Base-by-base conservation (phyloP, 2,888 invertebrate genomes). In the Orthosia cruda region DNA sequence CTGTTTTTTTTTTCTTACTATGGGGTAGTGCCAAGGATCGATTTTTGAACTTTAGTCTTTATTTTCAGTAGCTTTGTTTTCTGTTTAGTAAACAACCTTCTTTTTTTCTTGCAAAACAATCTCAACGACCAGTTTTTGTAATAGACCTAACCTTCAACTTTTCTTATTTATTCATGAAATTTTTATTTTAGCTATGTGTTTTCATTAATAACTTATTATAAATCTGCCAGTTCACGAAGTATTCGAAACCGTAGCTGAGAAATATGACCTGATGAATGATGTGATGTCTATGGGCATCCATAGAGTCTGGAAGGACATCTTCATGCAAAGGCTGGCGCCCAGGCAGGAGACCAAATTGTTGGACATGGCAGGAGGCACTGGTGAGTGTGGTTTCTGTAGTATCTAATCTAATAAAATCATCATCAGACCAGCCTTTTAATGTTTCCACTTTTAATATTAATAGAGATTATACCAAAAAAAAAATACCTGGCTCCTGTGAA, bases 351-450 rank as follows among this genome's bases (percentile, higher is more conserved):
- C 98, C 45, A 97, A 97, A 84, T 96, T 99, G 7, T 94, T 99
- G 20, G 99, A 99, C 95, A 99, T 99, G 89, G 99, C 99, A 63
- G 99, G 99, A n/a, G 99, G 99, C 45, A 99, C 99, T 86, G 99
- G 98, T 98, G 91, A 89, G 78, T 57, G 26, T 23, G 23, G 12
- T 49, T 64, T 55, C 13, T n/a, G 40, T 18, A 50, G 7, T 18
- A 15, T 20, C 0, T 55, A 20, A 20, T 13, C 4, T 55, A 16
- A n/a, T 54, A 40, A 40, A 7, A 40, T 40, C 40, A 40, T 40
- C 40, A 32, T 7, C 32, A 32, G 32, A 32, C 7, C 7, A 32
- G 32, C 32, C 32, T 32, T 32, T 32, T 32, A 32, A 7, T 32
- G 7, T 32, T 32, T 2, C 32, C 26, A 26, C n/a, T n/a, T n/a